A percentile compares a stretch with the other conserved stretches of the same genome.
phyloP scores from a whole-genome alignment of 2,113 vertebrate genomes.

The Xenopus laevis region DNA sequence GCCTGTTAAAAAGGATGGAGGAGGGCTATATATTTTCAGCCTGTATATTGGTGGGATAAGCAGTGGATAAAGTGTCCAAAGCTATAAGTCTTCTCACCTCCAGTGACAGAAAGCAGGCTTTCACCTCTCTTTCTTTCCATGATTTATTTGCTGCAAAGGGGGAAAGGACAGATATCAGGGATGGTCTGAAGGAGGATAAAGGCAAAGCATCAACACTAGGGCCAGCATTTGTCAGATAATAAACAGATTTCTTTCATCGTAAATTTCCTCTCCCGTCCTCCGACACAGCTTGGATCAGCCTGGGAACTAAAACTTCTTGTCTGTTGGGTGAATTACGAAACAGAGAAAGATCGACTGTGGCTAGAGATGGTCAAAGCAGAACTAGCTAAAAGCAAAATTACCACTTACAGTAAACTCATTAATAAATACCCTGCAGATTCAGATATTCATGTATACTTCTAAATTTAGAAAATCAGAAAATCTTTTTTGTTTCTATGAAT shows the following conservation, averaged over 20 bases:
- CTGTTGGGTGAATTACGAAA: background rate
- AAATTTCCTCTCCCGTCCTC: slow-evolving; percentile 40
- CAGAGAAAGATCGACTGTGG: background rate
- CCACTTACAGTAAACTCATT: no score
- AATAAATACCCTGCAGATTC: no score
- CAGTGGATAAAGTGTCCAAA: rapidly evolving
- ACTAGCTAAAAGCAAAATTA: no score
- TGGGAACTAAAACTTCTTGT: slow-evolving; percentile 4
- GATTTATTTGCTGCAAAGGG: slow-evolving; percentile 57
- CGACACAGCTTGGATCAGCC: background rate
- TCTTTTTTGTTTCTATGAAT: no score
- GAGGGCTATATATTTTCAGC: background rate
- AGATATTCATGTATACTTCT: no score
- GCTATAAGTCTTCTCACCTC: slow-evolving; percentile 40
- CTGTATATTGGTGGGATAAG: background rate
- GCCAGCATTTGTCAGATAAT: slow-evolving; percentile 66
- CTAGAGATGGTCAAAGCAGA: background rate
- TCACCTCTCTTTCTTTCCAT: slow-evolving; percentile 39
- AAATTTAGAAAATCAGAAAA: no score
- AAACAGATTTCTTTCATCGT: slow-evolving; percentile 60
- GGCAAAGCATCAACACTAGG: slow-evolving; percentile 58
- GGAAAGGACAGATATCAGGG: slow-evolving; percentile 66
- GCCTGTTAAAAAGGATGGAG: background rate
- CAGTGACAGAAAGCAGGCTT: slow-evolving; percentile 8
- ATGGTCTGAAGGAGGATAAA: slow-evolving; percentile 65